Base-by-base conservation (phyloP, 1,140 invertebrate genomes). In the Rhagoletis pomonella region DNA sequence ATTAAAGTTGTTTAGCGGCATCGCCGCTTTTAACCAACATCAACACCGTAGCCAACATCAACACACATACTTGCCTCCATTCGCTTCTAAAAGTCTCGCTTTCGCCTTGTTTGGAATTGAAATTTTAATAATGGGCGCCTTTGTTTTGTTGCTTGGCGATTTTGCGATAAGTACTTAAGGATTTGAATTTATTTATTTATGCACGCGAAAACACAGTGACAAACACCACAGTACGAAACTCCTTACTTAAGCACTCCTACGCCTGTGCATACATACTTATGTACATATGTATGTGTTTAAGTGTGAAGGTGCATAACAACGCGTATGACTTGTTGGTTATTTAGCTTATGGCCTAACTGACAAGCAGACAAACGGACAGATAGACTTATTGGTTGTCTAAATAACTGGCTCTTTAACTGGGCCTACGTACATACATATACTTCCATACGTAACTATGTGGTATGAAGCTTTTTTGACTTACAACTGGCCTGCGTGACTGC, bases 1-100 rank as follows among this genome's bases (percentile, higher is more conserved):
- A 86, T 86, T 86, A 86, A 86, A 86, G 59, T 86, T 81, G 73
- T 81, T 81, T 81, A 81, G 50, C 73, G 73, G 73, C 73, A 81
- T 81, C 73, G 73, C 55, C 73, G 47, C 73, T 81, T 81, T 55
- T 17, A 81, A 81, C 73, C 73, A 81, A 7, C 73, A 50, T 6
- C 73, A 19, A 10, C 17, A 55, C 44, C 47, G 19, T 47, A n/a
- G 4, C 6, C 64, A 67, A 67, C n/a, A 58, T 17, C 73, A 81
- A 81, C 73, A 81, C 19, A 14, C 44, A 81, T 29, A 73, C 9
- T n/a, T 44, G 2, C 42, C 64, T 3, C 64, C 64, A 65, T 29
- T 42, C 12, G 14, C 47, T 47, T 50, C 73, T 19, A 3, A 29
- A 55, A 81, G 44, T 19, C 9, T 81, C 29, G 19, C 42, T 50